Base-by-base conservation (phyloP, 2,113 vertebrate species). In the Oncorhynchus tshawytscha region DNA sequence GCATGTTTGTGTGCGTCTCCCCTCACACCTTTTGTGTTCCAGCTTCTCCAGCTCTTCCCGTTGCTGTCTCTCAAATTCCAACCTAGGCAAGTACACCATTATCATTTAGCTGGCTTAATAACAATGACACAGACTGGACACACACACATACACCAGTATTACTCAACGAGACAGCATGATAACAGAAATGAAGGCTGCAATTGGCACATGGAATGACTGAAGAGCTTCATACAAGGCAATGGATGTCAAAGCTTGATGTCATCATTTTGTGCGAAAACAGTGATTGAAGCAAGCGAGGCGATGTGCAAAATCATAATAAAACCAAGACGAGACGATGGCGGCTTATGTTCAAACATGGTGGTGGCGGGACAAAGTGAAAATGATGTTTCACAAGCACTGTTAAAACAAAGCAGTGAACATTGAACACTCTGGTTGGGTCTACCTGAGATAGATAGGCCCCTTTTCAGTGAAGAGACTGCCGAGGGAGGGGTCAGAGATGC, bases 31-130 rank as follows among this genome's bases (percentile, higher is more conserved):
- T 93, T 97, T 99, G 81, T 92, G 93, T 92, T 99, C 97, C 78
- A 99, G 92, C 86, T 98, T 99, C 89, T 99, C 97, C 86, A 99
- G 92, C 84, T 99, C 98, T 62, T 99, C 98, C 81, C 97, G 90
- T 83, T 99, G 98, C 60, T 98, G 97, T 64, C 98, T 91, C 89
- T 99, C 98, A 81, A 99, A 98, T 92, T 99, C 97, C 86, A 98
- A 87, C 91, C 97, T 99, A 79, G 3, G 51, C 72, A 60, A 45
- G 64, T 70, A 78, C 34, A 64, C 70, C 66, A 25, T 12, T 3
- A 54, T 16, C 16, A 54, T 54, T 54, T 15, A 54, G 4, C 13
- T 15, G 51, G 16, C 39, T 54, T 54, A 54, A 18, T 15, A 18
- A 54, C 51, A 54, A 18, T 54, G 51, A 18, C 51, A 54, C 3